Base-by-base conservation (phyloP, 2,113 vertebrate genomes). In the Tenebrosternarchus preto region DNA sequence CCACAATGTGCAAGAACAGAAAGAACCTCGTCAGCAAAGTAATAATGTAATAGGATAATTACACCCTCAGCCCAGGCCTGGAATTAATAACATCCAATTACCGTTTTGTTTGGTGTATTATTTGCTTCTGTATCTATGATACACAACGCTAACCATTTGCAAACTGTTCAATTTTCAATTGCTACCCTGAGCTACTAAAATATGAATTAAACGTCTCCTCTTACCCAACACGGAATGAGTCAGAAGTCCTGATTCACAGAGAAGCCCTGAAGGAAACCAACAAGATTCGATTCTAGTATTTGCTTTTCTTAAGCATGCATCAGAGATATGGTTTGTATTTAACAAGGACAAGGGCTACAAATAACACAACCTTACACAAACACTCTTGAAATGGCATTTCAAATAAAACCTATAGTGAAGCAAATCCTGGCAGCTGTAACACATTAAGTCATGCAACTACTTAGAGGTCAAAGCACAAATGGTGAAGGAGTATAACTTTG, bases 71-170 rank as follows among this genome's bases (percentile, higher is more conserved):
- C 86, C n/a, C 83, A 84, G 80, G 85, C 74, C 81, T 83, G 73
- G 85, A 90, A 89, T 86, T 90, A 89, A 83, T 82, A 78, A 82
- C 77, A 69, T 33, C 88, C 81, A 86, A 90, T 88, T 81, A 89
- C 84, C 78, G 80, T 59, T 61, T 83, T 90, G 88, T 91, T 92
- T 87, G 87, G 83, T 22, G 43, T 87, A 87, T 88, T 84, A 88
- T 87, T 9, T 86, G 88, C 61, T 76, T 55, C 68, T 75, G 84
- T 80, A 84, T 81, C 83, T 73, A 60, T 31, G 31, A 59, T 73
- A 80, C 78, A 80, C 31, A 73, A 64, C 59, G 33, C 78, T 57
- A n/a, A 17, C 70, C n/a, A 74, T 67, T 74, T 57, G 50, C 78
- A 80, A 73, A 80, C 78, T 66, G 78, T 73, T 80, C 9, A 5